phyloP scores from a whole-genome alignment of 2,888 invertebrate species.

The Ditula angustiorana region DNA sequence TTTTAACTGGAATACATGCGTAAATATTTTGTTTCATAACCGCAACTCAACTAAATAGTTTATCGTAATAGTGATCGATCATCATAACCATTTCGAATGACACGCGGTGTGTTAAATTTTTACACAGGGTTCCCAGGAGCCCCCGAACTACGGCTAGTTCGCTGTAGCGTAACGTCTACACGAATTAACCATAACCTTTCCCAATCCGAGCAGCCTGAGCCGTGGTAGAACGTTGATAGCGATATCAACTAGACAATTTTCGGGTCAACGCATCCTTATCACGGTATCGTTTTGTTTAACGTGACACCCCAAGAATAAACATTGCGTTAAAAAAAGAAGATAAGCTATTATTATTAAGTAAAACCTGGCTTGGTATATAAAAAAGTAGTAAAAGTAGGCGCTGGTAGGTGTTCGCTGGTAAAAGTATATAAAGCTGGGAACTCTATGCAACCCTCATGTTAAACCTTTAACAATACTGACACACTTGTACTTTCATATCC shows the following conservation, averaged over 20 bases:
- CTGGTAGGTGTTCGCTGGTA: too few relatives aligned
- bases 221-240: not conserved
- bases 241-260: constrained; percentile 1
- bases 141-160: not conserved
- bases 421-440: too few relatives aligned
- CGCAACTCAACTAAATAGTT: not conserved
- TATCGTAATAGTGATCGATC: not conserved
- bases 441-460: too few relatives aligned
- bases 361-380: not conserved
- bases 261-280: constrained; percentile 18
- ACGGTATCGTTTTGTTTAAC: constrained; percentile 2
- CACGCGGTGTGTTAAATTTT: not conserved
- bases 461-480: too few relatives aligned
- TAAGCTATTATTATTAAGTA: not conserved
- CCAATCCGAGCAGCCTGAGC: not conserved
- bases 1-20: not conserved
- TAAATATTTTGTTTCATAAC: too few relatives aligned
- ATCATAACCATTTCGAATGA: not conserved
- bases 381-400: too few relatives aligned
- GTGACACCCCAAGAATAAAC: constrained; percentile 10
- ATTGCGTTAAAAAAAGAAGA: not conserved
- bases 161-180: not conserved
- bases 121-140: not conserved
- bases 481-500: too few relatives aligned
- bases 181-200: not conserved